Evolutionary conservation across 2,113 vertebrate genomes (phyloP).

Genomic region (Dendropsophus ebraccatus): DNA sequence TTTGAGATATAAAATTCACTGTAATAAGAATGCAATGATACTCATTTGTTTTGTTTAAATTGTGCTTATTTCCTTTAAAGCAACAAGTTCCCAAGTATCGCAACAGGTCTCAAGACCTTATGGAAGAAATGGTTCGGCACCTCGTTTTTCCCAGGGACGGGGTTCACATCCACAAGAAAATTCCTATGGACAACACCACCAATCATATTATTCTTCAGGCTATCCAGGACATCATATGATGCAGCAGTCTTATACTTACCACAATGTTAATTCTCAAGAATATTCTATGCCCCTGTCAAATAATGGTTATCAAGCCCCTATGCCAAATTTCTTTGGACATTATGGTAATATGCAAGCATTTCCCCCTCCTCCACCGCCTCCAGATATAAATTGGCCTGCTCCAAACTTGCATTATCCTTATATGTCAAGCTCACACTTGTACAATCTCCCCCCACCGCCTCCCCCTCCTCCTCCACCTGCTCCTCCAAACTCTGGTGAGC

Average conservation of each 20-base stretch:
- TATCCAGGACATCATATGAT: constrained; percentile 51
- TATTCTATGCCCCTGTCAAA: constrained; percentile 60
- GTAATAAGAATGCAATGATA: not conserved
- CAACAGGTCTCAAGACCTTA: not conserved
- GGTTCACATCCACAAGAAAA: not conserved
- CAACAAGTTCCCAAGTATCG: not conserved
- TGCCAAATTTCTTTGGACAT: constrained; percentile 65
- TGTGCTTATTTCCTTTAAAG: not conserved
- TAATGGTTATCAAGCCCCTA: constrained; percentile 60
- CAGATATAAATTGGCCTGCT: constrained; percentile 67
- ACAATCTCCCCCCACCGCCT: constrained; percentile 55
- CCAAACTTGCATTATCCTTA: constrained; percentile 48
- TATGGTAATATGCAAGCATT: constrained; percentile 60
- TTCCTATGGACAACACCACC: constrained; percentile 17
- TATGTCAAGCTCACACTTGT: constrained; percentile 59
- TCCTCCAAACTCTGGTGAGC: constrained; percentile 38
- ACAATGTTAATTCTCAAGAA: constrained; percentile 59
- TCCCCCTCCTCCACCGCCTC: constrained; percentile 50
- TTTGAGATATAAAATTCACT: no score
- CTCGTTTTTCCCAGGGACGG: not conserved
- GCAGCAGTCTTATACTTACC: constrained; percentile 60
- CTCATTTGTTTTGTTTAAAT: not conserved
- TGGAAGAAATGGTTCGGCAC: constrained; percentile 14
- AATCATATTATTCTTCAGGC: constrained; percentile 38
- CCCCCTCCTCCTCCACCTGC: not conserved